Evolutionary conservation across 1,140 invertebrate genomes (phyloP), one percentile per base, ranked within the genome.

Genomic region (Zophobas morio): DNA sequence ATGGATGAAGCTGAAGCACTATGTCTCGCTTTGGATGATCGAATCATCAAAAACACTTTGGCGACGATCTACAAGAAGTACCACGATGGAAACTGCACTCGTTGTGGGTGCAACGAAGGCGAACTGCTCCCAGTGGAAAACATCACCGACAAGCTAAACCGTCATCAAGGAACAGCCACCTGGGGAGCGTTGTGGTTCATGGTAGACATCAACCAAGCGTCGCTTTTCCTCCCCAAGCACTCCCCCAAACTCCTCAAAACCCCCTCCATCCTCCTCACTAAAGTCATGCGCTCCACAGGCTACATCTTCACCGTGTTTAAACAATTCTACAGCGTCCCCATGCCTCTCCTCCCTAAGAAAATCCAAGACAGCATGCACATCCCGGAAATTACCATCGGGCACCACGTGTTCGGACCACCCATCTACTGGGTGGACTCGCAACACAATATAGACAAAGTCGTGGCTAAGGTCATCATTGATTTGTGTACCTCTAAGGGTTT

Each of bases 1-100:
- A 86, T 86, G 84, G 86, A 86, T 73, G 85, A 86, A 79, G 81
- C 83, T 20, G 86, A 86, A 81, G 86, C 84, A 0, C 82, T 85
- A 4, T 86, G 84, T 77, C 66, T 86, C 32, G 80, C 84, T 6
- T 85, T 86, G 66, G 77, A 83, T 47, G 76, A 81, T 51, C 74
- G 76, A 36, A 86, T 86, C 32, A 84, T 86, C 1, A 78, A 76
- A 2, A 82, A 82, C 0, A 86, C 85, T 5, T 81, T 85, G 6
- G 72, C 72, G n/a, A 74, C 70, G 1, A 81, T 84, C 40, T 84
- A 82, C 56, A 54, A 77, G 66, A 56, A 77, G n/a, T 84, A 83
- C 35, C 81, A 82, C 60, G 75, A 76, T 34, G 82, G 78, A 6
- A 84, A 84, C 54, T 83, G 82, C 70, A 42, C 32, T 20, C 60